Percentiles rank a stretch among this genome's conserved stretches.
phyloP scores from a whole-genome alignment of 2,113 vertebrate genomes.

The Ahaetulla prasina region DNA sequence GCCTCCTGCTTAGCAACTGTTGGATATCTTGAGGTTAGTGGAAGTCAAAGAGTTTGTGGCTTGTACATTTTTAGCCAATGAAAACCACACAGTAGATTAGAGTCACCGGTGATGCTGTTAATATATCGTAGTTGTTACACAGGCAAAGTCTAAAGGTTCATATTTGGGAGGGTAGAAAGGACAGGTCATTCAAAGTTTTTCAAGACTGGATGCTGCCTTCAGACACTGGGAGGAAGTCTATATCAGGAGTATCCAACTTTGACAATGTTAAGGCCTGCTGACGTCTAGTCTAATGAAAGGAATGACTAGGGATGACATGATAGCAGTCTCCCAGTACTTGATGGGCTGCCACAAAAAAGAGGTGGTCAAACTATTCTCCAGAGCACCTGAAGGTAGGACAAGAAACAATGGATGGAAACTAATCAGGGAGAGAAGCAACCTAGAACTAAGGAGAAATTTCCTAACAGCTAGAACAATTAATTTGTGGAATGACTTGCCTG shows the following conservation, averaged over 20 bases:
- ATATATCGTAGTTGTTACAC: not conserved
- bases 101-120: not conserved
- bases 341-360: not conserved
- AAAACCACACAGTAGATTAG: not conserved
- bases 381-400: too few species aligned
- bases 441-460: too few species aligned
- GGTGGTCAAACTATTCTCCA: too few species aligned
- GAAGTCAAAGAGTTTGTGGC: not conserved
- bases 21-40: not conserved
- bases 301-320: not conserved
- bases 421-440: too few species aligned
- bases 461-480: too few species aligned
- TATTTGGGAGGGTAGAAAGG: not conserved
- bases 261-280: too few species aligned
- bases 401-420: too few species aligned
- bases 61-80: slow-evolving; percentile 11
- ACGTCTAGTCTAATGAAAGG: too few species aligned
- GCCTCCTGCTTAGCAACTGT: not conserved
- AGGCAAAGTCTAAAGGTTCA: not conserved
- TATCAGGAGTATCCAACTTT: not conserved
- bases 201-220: not conserved
- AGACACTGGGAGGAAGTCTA: not conserved
- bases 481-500: too few species aligned
- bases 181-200: not conserved
- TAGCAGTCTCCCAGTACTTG: not conserved